These are phyloP conservation scores for Pollenia labialis DNA, from an alignment of 2,888 invertebrate genomes.

Conservation along the genomic window DNA sequence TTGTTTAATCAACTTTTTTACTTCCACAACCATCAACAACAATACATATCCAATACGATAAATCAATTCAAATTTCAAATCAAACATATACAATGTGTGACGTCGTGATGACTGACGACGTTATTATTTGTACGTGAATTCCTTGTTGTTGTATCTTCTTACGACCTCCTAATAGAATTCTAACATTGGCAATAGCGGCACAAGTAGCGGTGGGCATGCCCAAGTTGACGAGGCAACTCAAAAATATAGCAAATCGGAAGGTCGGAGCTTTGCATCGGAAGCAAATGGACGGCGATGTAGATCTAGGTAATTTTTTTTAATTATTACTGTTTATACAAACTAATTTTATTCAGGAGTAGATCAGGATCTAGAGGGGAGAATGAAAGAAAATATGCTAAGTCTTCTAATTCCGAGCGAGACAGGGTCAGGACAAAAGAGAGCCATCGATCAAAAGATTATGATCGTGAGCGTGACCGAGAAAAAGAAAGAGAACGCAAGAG, in stretches of 20 bases:
- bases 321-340: slow-evolving; percentile 68
- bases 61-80: slow-evolving; percentile 58
- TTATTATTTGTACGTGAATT: slow-evolving; percentile 65
- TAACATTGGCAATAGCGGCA: slow-evolving; percentile 54
- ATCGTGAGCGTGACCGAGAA: slow-evolving; percentile 81
- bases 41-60: slow-evolving; percentile 54
- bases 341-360: slow-evolving; percentile 83
- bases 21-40: slow-evolving; percentile 67
- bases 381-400: slow-evolving; percentile 77
- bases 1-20: slow-evolving; percentile 79
- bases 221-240: slow-evolving; percentile 41
- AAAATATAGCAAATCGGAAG: slow-evolving; percentile 53
- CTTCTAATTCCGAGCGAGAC: slow-evolving; percentile 80
- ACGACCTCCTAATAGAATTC: slow-evolving; percentile 66
- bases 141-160: slow-evolving; percentile 63
- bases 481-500: slow-evolving; percentile 80
- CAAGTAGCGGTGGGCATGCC: slow-evolving; percentile 53
- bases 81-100: slow-evolving; percentile 65
- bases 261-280: slow-evolving; percentile 65
- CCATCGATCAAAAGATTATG: slow-evolving; percentile 76
- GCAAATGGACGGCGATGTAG: slow-evolving; percentile 72
- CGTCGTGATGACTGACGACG: slow-evolving; percentile 68
- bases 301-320: slow-evolving; percentile 75
- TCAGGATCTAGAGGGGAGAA: slow-evolving; percentile 77
- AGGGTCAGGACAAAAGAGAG: slow-evolving; percentile 80